A percentile compares a stretch with the other conserved stretches of the same genome.
These are phyloP conservation scores for Fragum fragum DNA, from an alignment of 2,888 invertebrate species.

Conservation along the genomic window DNA sequence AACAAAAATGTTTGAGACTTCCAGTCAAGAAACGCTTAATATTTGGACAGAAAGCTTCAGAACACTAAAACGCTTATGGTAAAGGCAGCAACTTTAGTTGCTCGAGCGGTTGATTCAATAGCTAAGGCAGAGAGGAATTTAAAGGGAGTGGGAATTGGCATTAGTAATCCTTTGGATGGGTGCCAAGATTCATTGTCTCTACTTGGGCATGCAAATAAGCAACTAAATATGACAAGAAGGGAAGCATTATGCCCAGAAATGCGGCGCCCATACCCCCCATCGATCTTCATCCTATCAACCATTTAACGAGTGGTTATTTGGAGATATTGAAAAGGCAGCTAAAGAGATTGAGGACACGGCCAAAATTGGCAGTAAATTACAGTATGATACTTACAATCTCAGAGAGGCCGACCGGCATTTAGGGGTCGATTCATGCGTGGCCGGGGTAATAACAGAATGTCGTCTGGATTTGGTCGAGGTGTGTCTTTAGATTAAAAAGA, in stretches of 20 bases:
- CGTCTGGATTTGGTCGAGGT: background rate
- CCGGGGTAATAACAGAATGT: background rate
- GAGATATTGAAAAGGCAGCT: constrained; percentile 16
- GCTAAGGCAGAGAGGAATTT: background rate
- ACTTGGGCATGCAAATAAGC: constrained; percentile 29
- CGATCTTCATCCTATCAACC: background rate
- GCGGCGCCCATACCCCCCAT: background rate
- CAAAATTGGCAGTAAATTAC: constrained; percentile 20
- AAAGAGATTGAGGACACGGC: constrained; percentile 24
- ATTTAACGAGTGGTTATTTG: constrained; percentile 12
- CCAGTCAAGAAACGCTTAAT: background rate
- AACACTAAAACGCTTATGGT: constrained; percentile 13
- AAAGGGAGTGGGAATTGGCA: constrained; percentile 11
- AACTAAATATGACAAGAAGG: background rate
- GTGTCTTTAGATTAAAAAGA: constrained; percentile 11
- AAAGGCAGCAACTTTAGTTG: constrained; percentile 6
- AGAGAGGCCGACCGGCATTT: constrained; percentile 5
- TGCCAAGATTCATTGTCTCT: constrained; percentile 9
- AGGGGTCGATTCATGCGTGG: constrained; percentile 7
- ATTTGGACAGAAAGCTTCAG: constrained; percentile 17
- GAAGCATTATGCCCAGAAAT: constrained; percentile 15
- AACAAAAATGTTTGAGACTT: constrained; percentile 27
- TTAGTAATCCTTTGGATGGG: background rate
- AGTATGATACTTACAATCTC: background rate
- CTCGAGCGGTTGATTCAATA: background rate